Percentiles rank a stretch among this genome's conserved stretches.
These are phyloP conservation scores for Gavia stellata DNA, from an alignment of 2,113 vertebrate species.

Conservation along the genomic window DNA sequence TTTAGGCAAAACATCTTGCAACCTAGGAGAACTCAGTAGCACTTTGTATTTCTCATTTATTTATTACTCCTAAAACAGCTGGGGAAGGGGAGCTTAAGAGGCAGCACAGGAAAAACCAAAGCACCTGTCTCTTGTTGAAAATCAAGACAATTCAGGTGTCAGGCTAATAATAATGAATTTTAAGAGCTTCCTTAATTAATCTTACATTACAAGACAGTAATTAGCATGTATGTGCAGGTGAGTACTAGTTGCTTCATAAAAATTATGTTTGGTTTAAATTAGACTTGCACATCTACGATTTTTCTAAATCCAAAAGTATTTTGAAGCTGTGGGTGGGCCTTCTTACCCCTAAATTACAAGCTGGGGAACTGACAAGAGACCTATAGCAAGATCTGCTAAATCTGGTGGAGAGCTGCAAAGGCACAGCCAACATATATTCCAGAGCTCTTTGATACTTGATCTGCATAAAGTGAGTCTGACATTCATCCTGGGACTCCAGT, in stretches of 20 bases:
- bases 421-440: rapidly evolving
- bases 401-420: neutral
- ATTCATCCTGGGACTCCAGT: neutral
- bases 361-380: neutral
- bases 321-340: neutral
- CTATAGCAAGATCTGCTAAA: neutral
- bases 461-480: neutral
- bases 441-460: neutral
- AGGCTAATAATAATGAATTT: neutral
- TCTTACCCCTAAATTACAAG: neutral
- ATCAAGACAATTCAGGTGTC: neutral
- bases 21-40: neutral
- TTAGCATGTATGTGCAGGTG: neutral
- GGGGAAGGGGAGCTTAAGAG: neutral
- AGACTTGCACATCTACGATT: neutral
- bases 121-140: neutral
- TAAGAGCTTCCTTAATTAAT: constrained; percentile 1
- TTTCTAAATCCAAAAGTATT: neutral
- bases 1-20: neutral
- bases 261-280: neutral
- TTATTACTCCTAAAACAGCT: neutral
- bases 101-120: neutral
- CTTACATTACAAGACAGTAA: neutral
- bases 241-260: neutral
- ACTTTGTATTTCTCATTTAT: neutral